Evolutionary conservation across 2,797 vertebrate genomes (phyloP).

Genomic region (Basileuterus tristriatus): DNA sequence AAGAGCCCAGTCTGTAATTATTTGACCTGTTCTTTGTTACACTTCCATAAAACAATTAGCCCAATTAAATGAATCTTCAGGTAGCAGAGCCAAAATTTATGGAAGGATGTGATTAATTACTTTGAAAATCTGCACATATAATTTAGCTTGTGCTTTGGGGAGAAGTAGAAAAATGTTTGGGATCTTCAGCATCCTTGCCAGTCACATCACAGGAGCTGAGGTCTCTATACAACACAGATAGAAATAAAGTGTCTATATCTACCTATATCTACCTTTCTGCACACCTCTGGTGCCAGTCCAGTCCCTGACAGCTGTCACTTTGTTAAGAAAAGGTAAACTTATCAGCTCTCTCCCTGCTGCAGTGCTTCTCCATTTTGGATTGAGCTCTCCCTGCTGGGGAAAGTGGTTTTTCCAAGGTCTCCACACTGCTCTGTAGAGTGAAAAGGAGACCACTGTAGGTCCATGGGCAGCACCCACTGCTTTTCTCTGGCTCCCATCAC

Average conservation of each 20-base stretch:
- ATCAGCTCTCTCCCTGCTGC: not conserved
- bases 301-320: not conserved
- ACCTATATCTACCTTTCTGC: not conserved
- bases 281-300: not conserved
- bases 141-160: not conserved
- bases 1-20: not conserved
- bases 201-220: not conserved
- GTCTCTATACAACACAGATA: fast-evolving
- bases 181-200: not conserved
- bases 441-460: not conserved
- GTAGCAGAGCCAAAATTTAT: not conserved
- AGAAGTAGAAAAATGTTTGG: not conserved
- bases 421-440: too few relatives aligned
- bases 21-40: not conserved
- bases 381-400: not conserved
- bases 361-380: not conserved
- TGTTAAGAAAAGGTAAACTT: not conserved
- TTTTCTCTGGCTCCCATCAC: not conserved
- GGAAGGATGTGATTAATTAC: not conserved
- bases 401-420: not conserved
- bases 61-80: not conserved
- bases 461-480: not conserved
- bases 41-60: not conserved
- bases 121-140: not conserved
- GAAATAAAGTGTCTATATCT: not conserved